Base-by-base conservation (phyloP, 2,113 vertebrate species). In the Ammospiza nelsoni region DNA sequence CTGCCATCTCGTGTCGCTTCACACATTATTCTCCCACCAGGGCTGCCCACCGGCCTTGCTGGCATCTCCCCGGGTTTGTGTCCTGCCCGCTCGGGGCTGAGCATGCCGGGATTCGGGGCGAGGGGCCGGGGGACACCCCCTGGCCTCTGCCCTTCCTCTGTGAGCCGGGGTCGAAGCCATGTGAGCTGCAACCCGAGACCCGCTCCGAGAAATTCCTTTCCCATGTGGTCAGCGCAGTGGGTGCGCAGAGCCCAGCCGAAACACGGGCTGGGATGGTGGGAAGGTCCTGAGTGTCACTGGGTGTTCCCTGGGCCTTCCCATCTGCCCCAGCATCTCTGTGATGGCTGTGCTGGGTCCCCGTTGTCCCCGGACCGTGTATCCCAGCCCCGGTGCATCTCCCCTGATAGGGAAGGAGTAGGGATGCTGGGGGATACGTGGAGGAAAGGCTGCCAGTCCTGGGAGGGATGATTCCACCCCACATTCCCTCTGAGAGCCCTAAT, bases 171-270 rank as follows among this genome's bases (percentile, higher is more conserved):
- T 77, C 76, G 28, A 89, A 94, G 57, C 69, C n/a, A 48, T 48
- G 46, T 6, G 46, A 48, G 48, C 48, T 49, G 48, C 97, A 95
- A 91, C 43, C 46, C 57, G 93, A 97, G 95, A 87, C 69, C 74
- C 68, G 84, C 84, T 93, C 44, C 23, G 85, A 79, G 62, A 51
- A 96, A 97, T 98, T 97, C 97, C 96, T 97, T 97, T 97, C 92
- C 77, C 43, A 4, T 94, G 29, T 2, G 29, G 79, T 97, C 97
- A 96, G 80, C 1, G 7, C 1, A 0, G 81, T 61, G 77, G 74
- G 46, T 6, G 28, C 5, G 8, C 35, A 48, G 73, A 92, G 33
- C 59, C 14, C 89, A 23, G 58, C 21, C 1, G 1, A 78, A 82
- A 79, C 16, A 37, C 0, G 2, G 28, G 31, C 1, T 1, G 9